Conservation (phyloP, 2,797 vertebrate genomes). For the Prunella strophiata region DNA sequence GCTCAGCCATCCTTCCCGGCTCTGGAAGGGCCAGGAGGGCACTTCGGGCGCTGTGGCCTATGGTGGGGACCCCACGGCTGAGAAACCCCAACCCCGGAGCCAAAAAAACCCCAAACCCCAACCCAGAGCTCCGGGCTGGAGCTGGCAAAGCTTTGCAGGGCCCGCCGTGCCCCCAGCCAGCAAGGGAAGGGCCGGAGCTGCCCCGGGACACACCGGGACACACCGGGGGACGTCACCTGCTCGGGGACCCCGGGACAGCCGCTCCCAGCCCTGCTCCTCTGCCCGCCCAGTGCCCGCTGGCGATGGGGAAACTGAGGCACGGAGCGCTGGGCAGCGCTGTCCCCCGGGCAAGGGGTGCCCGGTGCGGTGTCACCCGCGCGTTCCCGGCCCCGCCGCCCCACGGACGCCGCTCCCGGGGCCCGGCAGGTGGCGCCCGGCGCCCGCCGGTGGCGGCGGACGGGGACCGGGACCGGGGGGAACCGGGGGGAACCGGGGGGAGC, state of each 20-base stretch:
- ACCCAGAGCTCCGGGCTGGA: too few relatives aligned
- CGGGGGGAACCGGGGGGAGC: too few relatives aligned
- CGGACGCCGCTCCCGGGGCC: not conserved
- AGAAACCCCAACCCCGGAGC: not conserved
- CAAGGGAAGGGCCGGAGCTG: not conserved
- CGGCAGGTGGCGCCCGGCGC: slow-evolving; percentile 5
- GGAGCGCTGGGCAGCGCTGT: not conserved
- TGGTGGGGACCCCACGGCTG: not conserved
- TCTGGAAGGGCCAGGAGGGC: not conserved
- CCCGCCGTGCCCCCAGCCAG: too few relatives aligned
- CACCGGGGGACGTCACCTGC: not conserved
- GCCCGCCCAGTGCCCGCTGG: not conserved
- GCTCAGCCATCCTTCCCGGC: too few relatives aligned
- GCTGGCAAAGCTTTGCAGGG: not conserved
- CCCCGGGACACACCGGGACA: not conserved
- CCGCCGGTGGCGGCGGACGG: not conserved
- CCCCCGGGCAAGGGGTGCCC: not conserved
- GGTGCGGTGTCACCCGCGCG: not conserved
- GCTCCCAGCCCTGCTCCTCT: not conserved
- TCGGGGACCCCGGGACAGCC: not conserved
- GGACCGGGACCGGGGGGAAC: rapidly evolving
- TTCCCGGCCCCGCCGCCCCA: not conserved
- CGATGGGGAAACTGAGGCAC: not conserved
- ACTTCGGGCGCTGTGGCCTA: not conserved
- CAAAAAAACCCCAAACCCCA: too few relatives aligned